These are phyloP conservation scores for Lycaon pictus DNA, from an alignment of 2,113 vertebrate species.

Conservation along the genomic window DNA sequence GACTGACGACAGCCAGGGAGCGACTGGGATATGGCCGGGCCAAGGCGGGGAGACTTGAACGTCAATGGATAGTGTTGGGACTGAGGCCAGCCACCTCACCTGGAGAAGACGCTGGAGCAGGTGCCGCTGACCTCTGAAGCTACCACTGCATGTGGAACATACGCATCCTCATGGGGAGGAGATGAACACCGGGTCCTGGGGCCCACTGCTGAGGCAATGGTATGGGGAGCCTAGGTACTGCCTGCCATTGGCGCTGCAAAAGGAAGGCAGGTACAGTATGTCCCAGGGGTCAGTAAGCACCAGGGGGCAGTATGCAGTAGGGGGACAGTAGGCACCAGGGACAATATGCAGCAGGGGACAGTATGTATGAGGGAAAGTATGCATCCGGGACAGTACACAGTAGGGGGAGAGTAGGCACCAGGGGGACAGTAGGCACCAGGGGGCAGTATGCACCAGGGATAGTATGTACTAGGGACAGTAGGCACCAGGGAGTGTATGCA, in stretches of 20 bases:
- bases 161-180: background rate
- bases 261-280: background rate
- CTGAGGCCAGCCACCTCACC: background rate
- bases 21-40: background rate
- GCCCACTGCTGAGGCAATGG: background rate
- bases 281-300: background rate
- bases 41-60: background rate
- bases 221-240: background rate
- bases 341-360: too few species aligned
- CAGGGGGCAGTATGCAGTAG: background rate
- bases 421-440: background rate
- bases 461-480: too few species aligned
- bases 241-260: background rate
- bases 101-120: background rate
- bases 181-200: rapidly evolving
- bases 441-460: background rate
- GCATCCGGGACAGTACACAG: background rate
- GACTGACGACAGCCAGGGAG: background rate
- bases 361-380: too few species aligned
- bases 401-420: background rate
- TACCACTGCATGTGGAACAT: background rate
- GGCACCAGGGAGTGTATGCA: too few species aligned
- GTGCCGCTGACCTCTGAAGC: background rate
- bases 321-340: background rate
- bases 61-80: background rate